Percentiles rank a stretch among this genome's conserved stretches.
phyloP scores from a whole-genome alignment of 2,888 invertebrate genomes.

The Epistrophe grossulariae region DNA sequence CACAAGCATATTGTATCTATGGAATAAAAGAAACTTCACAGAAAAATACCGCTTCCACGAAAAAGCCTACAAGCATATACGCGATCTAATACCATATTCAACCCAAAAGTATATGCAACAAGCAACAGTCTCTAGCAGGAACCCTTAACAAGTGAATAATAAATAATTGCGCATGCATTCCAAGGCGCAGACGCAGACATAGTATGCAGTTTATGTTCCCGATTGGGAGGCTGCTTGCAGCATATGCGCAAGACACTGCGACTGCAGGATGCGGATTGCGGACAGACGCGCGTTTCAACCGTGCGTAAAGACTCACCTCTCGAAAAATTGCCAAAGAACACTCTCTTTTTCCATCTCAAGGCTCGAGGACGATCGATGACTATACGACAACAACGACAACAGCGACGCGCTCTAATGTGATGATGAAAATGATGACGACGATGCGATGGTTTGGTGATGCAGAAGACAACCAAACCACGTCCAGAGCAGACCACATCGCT shows the following conservation, averaged over 20 bases:
- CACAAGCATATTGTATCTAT: slow-evolving; percentile 44
- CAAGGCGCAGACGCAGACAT: slow-evolving; percentile 50
- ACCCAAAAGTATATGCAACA: slow-evolving; percentile 74
- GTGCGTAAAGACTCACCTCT: slow-evolving; percentile 72
- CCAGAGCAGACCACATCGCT: slow-evolving; percentile 12
- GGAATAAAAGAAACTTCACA: slow-evolving; percentile 68
- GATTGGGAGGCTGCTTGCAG: slow-evolving; percentile 50
- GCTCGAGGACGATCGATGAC: slow-evolving; percentile 21
- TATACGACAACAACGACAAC: slow-evolving; percentile 40
- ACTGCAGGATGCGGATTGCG: slow-evolving; percentile 20
- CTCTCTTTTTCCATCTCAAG: slow-evolving; percentile 50
- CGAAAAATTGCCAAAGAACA: slow-evolving; percentile 65
- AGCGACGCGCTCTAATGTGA: slow-evolving; percentile 68
- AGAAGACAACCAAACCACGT: slow-evolving; percentile 46
- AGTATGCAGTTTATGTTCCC: slow-evolving; percentile 58
- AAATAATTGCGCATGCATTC: slow-evolving; percentile 76
- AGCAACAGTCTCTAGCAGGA: slow-evolving; percentile 62
- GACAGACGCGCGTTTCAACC: slow-evolving; percentile 62
- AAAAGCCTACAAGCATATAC: slow-evolving; percentile 26
- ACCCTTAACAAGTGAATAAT: slow-evolving; percentile 76
- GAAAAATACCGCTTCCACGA: slow-evolving; percentile 59
- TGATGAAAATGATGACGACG: slow-evolving; percentile 74
- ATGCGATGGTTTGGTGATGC: slow-evolving; percentile 50
- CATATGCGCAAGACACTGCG: slow-evolving; percentile 27
- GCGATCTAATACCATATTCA: slow-evolving; percentile 75